Evolutionary conservation across 1,140 invertebrate genomes (phyloP).

Genomic region (Delia radicum): DNA sequence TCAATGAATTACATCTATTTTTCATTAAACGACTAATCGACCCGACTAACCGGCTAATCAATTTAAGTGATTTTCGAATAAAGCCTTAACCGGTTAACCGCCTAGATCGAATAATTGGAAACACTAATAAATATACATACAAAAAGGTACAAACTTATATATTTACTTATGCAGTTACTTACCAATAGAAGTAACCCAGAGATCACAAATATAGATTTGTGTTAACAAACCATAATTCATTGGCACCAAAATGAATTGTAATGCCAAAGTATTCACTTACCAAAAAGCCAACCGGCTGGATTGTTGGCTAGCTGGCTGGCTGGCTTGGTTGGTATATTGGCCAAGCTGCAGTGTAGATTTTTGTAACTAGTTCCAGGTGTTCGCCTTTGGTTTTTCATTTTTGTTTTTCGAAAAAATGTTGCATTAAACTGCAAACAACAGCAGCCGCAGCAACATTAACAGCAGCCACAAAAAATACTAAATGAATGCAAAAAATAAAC

Average conservation of each 20-base stretch:
- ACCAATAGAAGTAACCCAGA: not conserved
- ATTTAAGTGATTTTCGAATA: too few relatives aligned
- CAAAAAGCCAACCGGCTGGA: not conserved
- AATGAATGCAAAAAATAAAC: not conserved
- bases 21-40: not conserved
- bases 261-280: not conserved
- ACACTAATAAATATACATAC: too few relatives aligned
- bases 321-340: too few relatives aligned
- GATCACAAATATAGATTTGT: not conserved
- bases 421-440: not conserved
- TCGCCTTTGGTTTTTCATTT: not conserved
- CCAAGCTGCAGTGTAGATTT: not conserved
- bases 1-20: too few relatives aligned
- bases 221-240: not conserved
- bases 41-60: too few relatives aligned
- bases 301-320: too few relatives aligned
- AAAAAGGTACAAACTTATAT: not conserved
- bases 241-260: not conserved
- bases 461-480: not conserved
- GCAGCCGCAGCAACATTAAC: not conserved
- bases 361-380: slow-evolving; percentile 1
- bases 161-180: not conserved
- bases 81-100: too few relatives aligned
- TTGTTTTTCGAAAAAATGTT: not conserved
- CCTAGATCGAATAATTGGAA: too few relatives aligned